Evolutionary conservation across 2,797 vertebrate species (phyloP), one percentile per base, ranked within the genome.

Genomic region (Gobionotothen gibberifrons): DNA sequence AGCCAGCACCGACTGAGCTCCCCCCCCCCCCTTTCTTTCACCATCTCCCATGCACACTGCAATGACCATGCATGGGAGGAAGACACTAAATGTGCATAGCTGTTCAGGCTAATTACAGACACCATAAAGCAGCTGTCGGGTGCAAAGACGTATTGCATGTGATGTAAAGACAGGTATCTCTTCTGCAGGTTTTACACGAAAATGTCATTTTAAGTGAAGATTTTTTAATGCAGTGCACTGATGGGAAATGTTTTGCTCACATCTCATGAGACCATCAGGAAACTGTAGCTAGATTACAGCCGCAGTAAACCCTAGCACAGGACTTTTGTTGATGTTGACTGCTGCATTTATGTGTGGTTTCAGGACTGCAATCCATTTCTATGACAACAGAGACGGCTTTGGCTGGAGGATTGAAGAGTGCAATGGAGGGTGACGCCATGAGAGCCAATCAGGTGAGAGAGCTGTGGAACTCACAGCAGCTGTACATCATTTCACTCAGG

Each of bases 361-460:
- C 93, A 94, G 93, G 93, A 92, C 91, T 92, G 80, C 90, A 89
- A 93, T 91, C 92, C 88, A 93, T 92, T 91, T 94, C 93, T 92
- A 97, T 98, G 97, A 97, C 95, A 75, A 97, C 96, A 70, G 97
- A 98, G 93, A 95, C 93, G 15, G 94, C 94, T 89, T 94, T 93
- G 3, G 93, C 95, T 63, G 94, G 90, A 40, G 96, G 96, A 85
- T 93, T 97, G 93, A 97, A 94, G 94, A 96, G 95, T 74, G 85
- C 93, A 12, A 95, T 97, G 91, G 97, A 98, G 87, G 96, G 93
- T 57, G 96, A 98, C 72, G 46, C 87, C 77, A 95, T 83, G 87
- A 95, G 89, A 83, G 89, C 79, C 36, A 96, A 96, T 90, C 96
- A 93, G 95, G 97, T 98, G 88, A 89, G 95, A 87, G 84, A n/a